Base-by-base conservation (phyloP, 2,797 vertebrate genomes). In the Sardinella longiceps region DNA sequence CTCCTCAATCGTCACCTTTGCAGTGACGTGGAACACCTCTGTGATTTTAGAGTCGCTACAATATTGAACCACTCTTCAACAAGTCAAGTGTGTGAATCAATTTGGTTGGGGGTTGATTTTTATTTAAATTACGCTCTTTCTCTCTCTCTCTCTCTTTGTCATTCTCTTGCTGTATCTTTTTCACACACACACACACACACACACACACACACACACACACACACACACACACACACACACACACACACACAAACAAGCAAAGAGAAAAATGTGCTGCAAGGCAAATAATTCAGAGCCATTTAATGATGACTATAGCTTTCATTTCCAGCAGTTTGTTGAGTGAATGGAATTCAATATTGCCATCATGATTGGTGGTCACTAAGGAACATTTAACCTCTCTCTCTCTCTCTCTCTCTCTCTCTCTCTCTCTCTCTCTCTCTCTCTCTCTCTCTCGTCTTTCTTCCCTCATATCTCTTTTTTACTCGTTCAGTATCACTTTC, bases 301-400 rank as follows among this genome's bases (percentile, higher is more conserved):
- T 43, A 77, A 23, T 77, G 37, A 77, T 77, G 70, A 77, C 33
- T 37, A 77, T n/a, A 77, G 70, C 33, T 77, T 33, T 77, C 20
- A 77, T 88, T 82, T 81, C 50, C 25, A 46, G 82, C 43, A 81
- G 53, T 87, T 85, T 85, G 86, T 82, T 84, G 81, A 74, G 70
- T 87, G 86, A 90, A 89, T 83, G 84, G 74, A 89, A 89, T 85
- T 84, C 28, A 89, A 87, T 83, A 85, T 51, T 82, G 25, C 28
- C 37, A 77, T 25, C 81, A 87, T 86, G 82, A 85, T 84, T 86
- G 81, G 45, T 82, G 28, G 80, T 37, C 12, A 46, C 85, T 83
- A 83, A 85, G 77, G 84, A 48, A 56, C 83, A 37, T 88, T 87
- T 84, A 37, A 80, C 63, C 81, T 80, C 66, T 15, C 33, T 10